These are phyloP conservation scores for Mirza zaza DNA, from an alignment of 2,113 vertebrate species.

Conservation along the genomic window DNA sequence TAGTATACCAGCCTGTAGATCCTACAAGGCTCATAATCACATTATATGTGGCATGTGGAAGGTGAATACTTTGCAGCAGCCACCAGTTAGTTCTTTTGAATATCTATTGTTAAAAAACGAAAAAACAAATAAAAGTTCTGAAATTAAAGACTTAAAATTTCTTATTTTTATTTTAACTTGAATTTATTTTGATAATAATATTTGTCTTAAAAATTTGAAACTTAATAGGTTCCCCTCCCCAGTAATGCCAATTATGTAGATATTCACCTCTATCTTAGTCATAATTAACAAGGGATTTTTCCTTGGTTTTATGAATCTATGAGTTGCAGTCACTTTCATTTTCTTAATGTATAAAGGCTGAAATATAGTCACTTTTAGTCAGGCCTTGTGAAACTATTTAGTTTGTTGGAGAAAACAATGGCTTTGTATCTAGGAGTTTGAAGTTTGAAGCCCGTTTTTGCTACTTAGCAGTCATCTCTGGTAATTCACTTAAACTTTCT, in stretches of 20 bases:
- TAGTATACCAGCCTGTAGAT: slow-evolving; percentile 55
- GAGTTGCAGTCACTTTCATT: background rate
- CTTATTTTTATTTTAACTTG: background rate
- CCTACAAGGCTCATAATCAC: slow-evolving; percentile 75
- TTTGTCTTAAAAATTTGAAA: slow-evolving; percentile 9
- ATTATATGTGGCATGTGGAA: slow-evolving; percentile 62
- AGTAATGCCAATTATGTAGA: background rate
- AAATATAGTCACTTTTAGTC: background rate
- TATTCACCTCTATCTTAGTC: background rate
- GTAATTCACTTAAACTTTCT: background rate
- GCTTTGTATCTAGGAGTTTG: background rate
- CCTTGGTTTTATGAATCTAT: background rate
- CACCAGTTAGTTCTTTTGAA: slow-evolving; percentile 38
- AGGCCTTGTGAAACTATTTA: background rate
- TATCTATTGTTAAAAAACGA: slow-evolving; percentile 62
- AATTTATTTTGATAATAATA: slow-evolving; percentile 15
- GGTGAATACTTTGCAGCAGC: slow-evolving; percentile 30
- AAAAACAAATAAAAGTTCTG: background rate
- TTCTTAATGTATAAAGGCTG: background rate
- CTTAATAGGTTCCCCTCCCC: background rate
- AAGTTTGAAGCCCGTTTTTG: background rate
- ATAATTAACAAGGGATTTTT: background rate
- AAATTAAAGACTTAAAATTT: slow-evolving; percentile 42
- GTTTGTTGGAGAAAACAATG: background rate
- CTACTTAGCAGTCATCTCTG: background rate